Evolutionary conservation across 2,888 invertebrate genomes (phyloP).

Genomic region (Trachelus iudaicus): DNA sequence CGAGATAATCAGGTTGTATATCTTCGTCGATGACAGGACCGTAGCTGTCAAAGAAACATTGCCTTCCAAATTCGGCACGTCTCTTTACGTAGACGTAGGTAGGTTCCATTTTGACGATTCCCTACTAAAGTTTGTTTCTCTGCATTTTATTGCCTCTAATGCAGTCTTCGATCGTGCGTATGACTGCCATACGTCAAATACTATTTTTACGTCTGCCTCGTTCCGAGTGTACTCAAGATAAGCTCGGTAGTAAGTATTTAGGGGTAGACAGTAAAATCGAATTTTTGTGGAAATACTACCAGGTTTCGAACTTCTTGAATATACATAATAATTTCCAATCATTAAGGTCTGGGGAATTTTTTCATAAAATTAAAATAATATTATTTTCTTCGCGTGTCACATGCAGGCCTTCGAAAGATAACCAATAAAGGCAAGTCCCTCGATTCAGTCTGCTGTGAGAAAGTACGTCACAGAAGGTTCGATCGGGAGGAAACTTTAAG

Average conservation of each 20-base stretch:
- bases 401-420: background rate
- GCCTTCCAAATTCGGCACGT: constrained; percentile 75
- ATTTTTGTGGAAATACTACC: background rate
- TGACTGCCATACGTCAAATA: no score
- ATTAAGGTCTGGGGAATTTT: no score
- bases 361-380: background rate
- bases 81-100: constrained; percentile 73
- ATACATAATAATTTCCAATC: no score
- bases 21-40: constrained; percentile 74
- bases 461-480: background rate
- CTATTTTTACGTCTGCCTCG: no score
- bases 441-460: background rate
- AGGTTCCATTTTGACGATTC: constrained; percentile 49
- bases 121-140: no score
- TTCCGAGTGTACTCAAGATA: no score
- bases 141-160: no score
- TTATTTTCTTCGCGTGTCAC: background rate
- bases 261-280: no score
- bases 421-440: background rate
- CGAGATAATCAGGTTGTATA: constrained; percentile 64
- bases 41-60: constrained; percentile 75
- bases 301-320: background rate
- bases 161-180: no score
- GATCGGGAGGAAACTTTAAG: background rate
- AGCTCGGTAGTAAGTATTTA: no score